Evolutionary conservation across 2,797 vertebrate genomes (phyloP).

Genomic region (Natrix natrix): DNA sequence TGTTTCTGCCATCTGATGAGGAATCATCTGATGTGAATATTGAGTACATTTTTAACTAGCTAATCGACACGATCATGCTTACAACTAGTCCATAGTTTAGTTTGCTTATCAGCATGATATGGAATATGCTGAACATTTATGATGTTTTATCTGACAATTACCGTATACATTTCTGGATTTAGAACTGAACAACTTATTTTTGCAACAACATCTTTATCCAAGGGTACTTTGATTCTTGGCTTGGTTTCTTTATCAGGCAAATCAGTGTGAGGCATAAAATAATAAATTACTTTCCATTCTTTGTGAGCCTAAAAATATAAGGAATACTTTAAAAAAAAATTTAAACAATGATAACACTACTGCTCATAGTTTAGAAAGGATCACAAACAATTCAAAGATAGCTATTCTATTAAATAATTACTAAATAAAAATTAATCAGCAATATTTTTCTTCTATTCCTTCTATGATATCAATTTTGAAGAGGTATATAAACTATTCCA

Average conservation of each 20-base stretch:
- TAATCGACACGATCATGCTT: too few relatives aligned
- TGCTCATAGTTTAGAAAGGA: background rate
- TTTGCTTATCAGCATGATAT: too few relatives aligned
- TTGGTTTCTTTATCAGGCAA: slow-evolving; percentile 48
- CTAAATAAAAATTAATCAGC: background rate
- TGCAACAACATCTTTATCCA: slow-evolving; percentile 59
- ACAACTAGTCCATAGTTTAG: too few relatives aligned
- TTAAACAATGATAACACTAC: background rate
- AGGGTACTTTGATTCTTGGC: slow-evolving; percentile 64
- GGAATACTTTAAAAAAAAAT: background rate
- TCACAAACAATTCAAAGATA: background rate
- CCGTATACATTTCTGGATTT: slow-evolving; percentile 78
- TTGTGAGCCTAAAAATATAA: slow-evolving; percentile 70
- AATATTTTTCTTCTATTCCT: background rate
- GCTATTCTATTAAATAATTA: background rate
- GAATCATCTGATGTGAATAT: too few relatives aligned
- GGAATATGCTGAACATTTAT: too few relatives aligned
- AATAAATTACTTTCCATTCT: slow-evolving; percentile 81
- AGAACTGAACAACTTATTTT: slow-evolving; percentile 50
- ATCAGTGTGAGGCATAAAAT: slow-evolving; percentile 54
- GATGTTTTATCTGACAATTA: slow-evolving; percentile 32
- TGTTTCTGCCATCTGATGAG: too few relatives aligned
- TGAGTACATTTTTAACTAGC: too few relatives aligned
- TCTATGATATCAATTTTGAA: background rate
- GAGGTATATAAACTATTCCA: background rate